Conservation (phyloP, 2,888 invertebrate species). For the Balanococcus diminutus region DNA sequence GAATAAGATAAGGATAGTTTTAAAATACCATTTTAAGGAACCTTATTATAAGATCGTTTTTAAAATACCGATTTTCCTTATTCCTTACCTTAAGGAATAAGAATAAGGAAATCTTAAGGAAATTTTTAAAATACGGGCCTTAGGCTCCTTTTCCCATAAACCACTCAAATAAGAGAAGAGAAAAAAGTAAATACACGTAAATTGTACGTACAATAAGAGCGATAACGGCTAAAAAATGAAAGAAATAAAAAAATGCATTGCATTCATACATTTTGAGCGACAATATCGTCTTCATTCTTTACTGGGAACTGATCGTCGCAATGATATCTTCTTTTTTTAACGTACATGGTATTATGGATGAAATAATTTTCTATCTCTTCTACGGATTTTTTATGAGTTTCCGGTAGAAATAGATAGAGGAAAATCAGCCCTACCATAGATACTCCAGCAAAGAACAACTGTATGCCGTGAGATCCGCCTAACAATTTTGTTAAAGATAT, state of each 20-base stretch:
- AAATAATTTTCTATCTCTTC: conserved; percentile 60
- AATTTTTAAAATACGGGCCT: too few relatives aligned
- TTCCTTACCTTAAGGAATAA: too few relatives aligned
- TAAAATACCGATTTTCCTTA: too few relatives aligned
- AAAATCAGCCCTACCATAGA: conserved; percentile 61
- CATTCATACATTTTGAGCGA: neutral
- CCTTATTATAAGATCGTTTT: too few relatives aligned
- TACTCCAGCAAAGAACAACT: conserved; percentile 66
- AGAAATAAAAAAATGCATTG: neutral
- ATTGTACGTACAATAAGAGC: neutral
- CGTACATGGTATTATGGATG: conserved; percentile 57
- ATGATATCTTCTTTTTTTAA: conserved; percentile 10
- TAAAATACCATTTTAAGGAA: too few relatives aligned
- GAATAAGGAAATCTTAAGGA: too few relatives aligned
- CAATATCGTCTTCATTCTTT: conserved; percentile 30
- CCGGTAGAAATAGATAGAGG: conserved; percentile 59
- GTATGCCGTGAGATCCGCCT: conserved; percentile 63
- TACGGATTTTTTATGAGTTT: conserved; percentile 59
- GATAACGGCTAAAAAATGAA: neutral
- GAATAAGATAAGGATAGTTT: too few relatives aligned
- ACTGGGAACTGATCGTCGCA: conserved; percentile 42
- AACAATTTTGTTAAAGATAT: conserved; percentile 59
- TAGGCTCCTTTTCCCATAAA: too few relatives aligned
- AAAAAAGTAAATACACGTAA: neutral
- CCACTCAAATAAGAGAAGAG: neutral